Base-by-base conservation (phyloP, 2,113 vertebrate species). In the Lampris incognitus region DNA sequence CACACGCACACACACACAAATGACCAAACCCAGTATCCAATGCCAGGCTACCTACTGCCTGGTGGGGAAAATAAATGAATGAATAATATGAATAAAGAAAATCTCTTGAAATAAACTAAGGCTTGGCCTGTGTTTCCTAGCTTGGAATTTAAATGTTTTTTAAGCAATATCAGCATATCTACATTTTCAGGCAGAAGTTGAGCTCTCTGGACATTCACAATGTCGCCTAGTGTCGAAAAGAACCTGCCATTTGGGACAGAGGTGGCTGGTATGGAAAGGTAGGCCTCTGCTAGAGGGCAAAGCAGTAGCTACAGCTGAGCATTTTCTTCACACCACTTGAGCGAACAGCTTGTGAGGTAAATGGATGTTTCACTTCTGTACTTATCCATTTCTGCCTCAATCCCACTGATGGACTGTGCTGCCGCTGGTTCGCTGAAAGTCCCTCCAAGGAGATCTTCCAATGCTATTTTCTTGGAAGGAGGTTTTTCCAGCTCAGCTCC, bases 381-480 rank as follows among this genome's bases (percentile, higher is more conserved):
- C 72, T 58, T 76, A 41, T 72, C 51, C 61, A 68, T 76, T 44
- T 75, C 69, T 73, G 9, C 37, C 9, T 83, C 75, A 60, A 51
- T 62, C 41, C 38, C 50, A 66, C 54, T 48, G 50, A 58, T 77
- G 59, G 67, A 36, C 36, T 50, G 62, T 11, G 51, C 46, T n/a
- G 58, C 42, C 56, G 52, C 9, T 75, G 62, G 11, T 77, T 60
- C 24, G 72, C 57, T n/a, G 24, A 68, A 72, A 51, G 64, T 56
- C 39, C 13, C 70, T 40, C 81, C 75, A 66, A 73, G 46, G 52
- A 65, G 70, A 65, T 83, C 60, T 74, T 83, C 64, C 44, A 83
- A 39, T 36, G 65, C 69, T 59, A 69, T 74, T 44, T 73, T 77
- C 52, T 82, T 72, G 54, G 9, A 3, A 69, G 55, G 74, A 11